Conservation (phyloP, 2,797 vertebrate species). For the Diplodus sargus region DNA sequence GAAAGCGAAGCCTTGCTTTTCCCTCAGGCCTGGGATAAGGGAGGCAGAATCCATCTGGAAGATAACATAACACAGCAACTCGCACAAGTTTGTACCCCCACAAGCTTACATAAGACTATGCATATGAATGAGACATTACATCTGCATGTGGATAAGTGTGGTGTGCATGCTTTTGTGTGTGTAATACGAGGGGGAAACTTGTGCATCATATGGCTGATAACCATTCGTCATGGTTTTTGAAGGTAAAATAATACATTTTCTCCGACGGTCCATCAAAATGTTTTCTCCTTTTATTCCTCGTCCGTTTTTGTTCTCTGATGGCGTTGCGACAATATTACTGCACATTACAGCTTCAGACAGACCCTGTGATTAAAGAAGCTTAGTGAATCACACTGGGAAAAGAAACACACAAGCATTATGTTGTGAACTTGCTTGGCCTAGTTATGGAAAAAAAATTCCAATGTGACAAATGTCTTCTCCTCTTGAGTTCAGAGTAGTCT, state of each 20-base stretch:
- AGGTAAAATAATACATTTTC: constrained; percentile 34
- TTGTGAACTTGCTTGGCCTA: not conserved
- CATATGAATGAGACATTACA: constrained; percentile 71
- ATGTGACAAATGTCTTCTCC: not conserved
- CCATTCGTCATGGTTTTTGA: constrained; percentile 21
- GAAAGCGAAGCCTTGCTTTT: constrained; percentile 69
- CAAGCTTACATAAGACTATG: constrained; percentile 73
- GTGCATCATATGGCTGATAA: constrained; percentile 34
- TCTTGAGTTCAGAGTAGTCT: not conserved
- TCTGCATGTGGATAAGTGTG: constrained; percentile 45
- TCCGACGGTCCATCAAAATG: constrained; percentile 3
- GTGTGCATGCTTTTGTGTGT: constrained; percentile 15
- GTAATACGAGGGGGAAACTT: constrained; percentile 46
- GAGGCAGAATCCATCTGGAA: constrained; percentile 79
- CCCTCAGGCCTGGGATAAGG: constrained; percentile 73
- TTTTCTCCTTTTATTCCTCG: constrained; percentile 15
- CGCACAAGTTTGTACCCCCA: constrained; percentile 72
- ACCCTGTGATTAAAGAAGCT: constrained; percentile 29
- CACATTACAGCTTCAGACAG: constrained; percentile 38
- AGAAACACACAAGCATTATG: not conserved
- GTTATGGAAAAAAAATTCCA: constrained; percentile 15
- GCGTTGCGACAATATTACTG: constrained; percentile 23
- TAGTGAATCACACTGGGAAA: not conserved
- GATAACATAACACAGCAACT: constrained; percentile 79
- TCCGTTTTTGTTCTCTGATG: not conserved